A percentile compares a stretch with the other conserved stretches of the same genome.
These are phyloP conservation scores for Helicoverpa armigera DNA, from an alignment of 1,140 invertebrate genomes.

Conservation along the genomic window DNA sequence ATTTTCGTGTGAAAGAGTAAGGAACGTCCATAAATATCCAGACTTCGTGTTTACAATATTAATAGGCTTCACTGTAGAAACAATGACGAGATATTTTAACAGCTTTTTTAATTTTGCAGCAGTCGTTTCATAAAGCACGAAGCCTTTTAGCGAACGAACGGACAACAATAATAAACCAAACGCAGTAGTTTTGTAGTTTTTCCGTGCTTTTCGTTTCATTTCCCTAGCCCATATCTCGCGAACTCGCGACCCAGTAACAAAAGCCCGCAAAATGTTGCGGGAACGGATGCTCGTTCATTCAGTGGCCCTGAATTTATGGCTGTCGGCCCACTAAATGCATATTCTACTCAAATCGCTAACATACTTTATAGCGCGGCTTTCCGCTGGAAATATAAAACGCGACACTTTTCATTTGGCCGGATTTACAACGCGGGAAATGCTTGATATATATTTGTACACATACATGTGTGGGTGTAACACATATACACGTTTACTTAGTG, in stretches of 20 bases:
- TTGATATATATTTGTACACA: background rate
- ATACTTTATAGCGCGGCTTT: slow-evolving; percentile 62
- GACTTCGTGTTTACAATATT: too few species aligned
- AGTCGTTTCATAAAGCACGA: too few species aligned
- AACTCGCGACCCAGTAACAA: slow-evolving; percentile 38
- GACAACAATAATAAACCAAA: too few species aligned
- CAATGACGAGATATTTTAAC: too few species aligned
- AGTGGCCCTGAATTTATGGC: slow-evolving; percentile 59
- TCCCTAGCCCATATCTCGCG: slow-evolving; percentile 50
- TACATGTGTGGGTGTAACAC: background rate
- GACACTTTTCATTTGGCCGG: slow-evolving; percentile 52
- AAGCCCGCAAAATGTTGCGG: slow-evolving; percentile 54
- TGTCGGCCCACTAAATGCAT: slow-evolving; percentile 63
- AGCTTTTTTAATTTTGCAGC: too few species aligned
- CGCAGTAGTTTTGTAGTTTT: slow-evolving; percentile 10
- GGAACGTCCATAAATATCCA: too few species aligned
- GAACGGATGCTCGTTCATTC: slow-evolving; percentile 56
- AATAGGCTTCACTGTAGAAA: too few species aligned
- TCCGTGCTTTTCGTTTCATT: slow-evolving; percentile 37
- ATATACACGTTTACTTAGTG: background rate
- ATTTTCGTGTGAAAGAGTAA: too few species aligned
- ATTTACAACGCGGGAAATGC: slow-evolving; percentile 39
- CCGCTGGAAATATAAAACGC: slow-evolving; percentile 54
- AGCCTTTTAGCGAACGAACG: too few species aligned
- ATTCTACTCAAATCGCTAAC: slow-evolving; percentile 62